Evolutionary conservation across 2,888 invertebrate species (phyloP).

Genomic region (Ptychoptera albimana): DNA sequence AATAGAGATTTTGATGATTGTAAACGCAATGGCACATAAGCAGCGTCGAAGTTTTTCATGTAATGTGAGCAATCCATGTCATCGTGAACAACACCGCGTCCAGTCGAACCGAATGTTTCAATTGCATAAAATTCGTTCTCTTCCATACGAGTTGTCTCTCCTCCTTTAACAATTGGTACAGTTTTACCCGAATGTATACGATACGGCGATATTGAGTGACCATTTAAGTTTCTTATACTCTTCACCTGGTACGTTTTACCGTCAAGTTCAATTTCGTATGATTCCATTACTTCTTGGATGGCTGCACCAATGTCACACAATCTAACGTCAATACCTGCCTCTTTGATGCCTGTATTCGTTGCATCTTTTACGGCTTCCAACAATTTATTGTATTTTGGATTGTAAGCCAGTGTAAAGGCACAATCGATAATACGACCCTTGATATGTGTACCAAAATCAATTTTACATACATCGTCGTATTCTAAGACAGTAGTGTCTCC

Average conservation of each 20-base stretch:
- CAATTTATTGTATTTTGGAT: conserved; percentile 87
- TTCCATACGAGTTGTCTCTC: conserved; percentile 96
- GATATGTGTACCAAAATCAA: conserved; percentile 96
- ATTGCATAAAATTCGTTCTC: conserved; percentile 99
- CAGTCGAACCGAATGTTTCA: conserved; percentile 98
- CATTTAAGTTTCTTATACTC: conserved; percentile 95
- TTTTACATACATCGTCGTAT: conserved; percentile 96
- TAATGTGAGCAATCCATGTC: conserved; percentile 99
- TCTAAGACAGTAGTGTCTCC: conserved; percentile 89
- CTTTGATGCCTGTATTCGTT: conserved; percentile 94
- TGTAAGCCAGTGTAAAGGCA: conserved; percentile 94
- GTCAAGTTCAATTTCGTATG: conserved; percentile 93
- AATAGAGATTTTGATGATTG: conserved; percentile 86
- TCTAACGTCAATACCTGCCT: conserved; percentile 91
- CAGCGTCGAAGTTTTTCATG: conserved; percentile 95
- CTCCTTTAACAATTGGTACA: conserved; percentile 98
- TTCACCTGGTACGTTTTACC: conserved; percentile 93
- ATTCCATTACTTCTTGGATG: conserved; percentile 99
- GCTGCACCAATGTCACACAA: conserved; percentile 93
- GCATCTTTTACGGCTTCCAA: conserved; percentile 94
- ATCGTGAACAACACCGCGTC: conserved; percentile 86
- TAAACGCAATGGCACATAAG: conserved; percentile 81
- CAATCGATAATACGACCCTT: conserved; percentile 98
- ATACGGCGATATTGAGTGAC: conserved; percentile 99
- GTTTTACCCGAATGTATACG: conserved; percentile 95